phyloP scores from a whole-genome alignment of 2,888 invertebrate genomes.

The Catotricha subobsoleta region DNA sequence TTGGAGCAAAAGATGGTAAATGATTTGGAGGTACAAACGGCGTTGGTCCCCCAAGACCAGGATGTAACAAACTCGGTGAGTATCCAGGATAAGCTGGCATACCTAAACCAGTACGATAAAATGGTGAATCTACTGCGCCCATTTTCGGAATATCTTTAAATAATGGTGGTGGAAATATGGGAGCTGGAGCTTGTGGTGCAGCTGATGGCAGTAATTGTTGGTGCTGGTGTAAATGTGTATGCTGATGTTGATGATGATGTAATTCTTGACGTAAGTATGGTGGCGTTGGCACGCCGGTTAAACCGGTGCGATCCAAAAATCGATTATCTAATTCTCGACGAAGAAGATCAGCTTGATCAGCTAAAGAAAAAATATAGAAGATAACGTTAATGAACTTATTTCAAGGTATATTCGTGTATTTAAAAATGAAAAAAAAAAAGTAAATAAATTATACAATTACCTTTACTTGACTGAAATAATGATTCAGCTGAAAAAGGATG shows the following conservation, averaged over 20 bases:
- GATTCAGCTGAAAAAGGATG: slow-evolving; percentile 80
- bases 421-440: not conserved
- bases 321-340: slow-evolving; percentile 78
- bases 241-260: slow-evolving; percentile 87
- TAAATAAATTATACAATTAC: slow-evolving; percentile 14
- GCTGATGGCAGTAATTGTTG: slow-evolving; percentile 49
- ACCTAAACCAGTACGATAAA: slow-evolving; percentile 55
- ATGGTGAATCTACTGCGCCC: slow-evolving; percentile 55
- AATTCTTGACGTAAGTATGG: slow-evolving; percentile 66
- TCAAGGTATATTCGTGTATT: not conserved
- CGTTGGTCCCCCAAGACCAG: slow-evolving; percentile 54
- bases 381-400: slow-evolving; percentile 1
- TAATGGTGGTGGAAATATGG: slow-evolving; percentile 43
- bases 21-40: slow-evolving; percentile 82
- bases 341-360: slow-evolving; percentile 65
- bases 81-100: slow-evolving; percentile 61
- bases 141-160: slow-evolving; percentile 81
- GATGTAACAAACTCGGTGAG: slow-evolving; percentile 60
- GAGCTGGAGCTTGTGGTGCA: slow-evolving; percentile 33
- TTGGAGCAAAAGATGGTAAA: slow-evolving; percentile 70
- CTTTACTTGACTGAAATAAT: slow-evolving; percentile 68
- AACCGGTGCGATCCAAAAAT: slow-evolving; percentile 55
- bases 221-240: slow-evolving; percentile 79
- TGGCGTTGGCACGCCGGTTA: slow-evolving; percentile 23
- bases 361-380: slow-evolving; percentile 17